A percentile compares a stretch with the other conserved stretches of the same genome.
Conservation (phyloP, 2,113 vertebrate species). For the Puffinus mauretanicus region DNA sequence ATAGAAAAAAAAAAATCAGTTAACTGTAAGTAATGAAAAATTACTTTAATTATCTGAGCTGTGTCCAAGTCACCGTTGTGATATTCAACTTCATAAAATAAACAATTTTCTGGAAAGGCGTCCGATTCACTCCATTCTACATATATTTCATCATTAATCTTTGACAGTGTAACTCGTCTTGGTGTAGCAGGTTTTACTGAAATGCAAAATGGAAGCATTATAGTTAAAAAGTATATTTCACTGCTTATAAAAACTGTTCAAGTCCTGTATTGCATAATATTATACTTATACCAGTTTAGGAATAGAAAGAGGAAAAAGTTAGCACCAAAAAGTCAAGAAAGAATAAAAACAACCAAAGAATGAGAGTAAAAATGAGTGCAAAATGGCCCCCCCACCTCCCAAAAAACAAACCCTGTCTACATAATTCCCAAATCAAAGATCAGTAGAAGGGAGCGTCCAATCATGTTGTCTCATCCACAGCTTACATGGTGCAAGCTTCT, state of each 20-base stretch:
- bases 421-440: not conserved
- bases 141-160: not conserved
- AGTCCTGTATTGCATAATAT: not conserved
- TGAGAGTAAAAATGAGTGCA: not conserved
- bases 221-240: not conserved
- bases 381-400: rapidly evolving
- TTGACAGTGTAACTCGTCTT: not conserved
- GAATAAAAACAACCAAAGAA: not conserved
- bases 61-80: not conserved
- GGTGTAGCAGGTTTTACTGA: conserved; percentile 63
- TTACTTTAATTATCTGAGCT: not conserved
- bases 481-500: not conserved
- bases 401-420: not conserved
- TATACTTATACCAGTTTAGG: not conserved
- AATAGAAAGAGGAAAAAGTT: not conserved
- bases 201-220: not conserved
- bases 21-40: not conserved
- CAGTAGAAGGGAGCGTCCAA: not conserved
- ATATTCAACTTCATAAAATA: conserved; percentile 22
- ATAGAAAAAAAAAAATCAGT: not conserved
- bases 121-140: conserved; percentile 41
- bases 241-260: not conserved
- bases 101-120: not conserved
- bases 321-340: not conserved
- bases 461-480: not conserved